phyloP scores from a whole-genome alignment of 2,888 invertebrate genomes.

The Agonopterix alstromeriana region DNA sequence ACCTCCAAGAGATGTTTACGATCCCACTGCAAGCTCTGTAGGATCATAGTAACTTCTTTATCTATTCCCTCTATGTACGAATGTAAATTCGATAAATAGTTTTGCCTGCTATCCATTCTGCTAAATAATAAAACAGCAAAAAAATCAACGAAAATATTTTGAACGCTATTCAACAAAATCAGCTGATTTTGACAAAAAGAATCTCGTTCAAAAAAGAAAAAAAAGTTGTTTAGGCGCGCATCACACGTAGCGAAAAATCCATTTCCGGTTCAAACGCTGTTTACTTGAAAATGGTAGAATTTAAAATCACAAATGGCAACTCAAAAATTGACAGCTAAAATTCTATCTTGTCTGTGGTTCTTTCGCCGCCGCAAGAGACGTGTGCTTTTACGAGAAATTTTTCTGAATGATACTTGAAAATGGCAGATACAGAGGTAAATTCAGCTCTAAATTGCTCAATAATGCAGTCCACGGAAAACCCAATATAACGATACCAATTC shows the following conservation, averaged over 20 bases:
- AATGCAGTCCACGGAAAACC: slow-evolving; percentile 1
- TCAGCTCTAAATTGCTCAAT: slow-evolving; percentile 6
- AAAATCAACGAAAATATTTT: too few species aligned
- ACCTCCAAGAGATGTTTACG: slow-evolving; percentile 44
- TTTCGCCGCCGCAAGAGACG: slow-evolving; percentile 20
- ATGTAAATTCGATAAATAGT: slow-evolving; percentile 36
- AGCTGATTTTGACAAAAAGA: too few species aligned
- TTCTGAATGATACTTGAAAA: slow-evolving; percentile 65
- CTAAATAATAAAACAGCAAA: too few species aligned
- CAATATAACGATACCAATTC: slow-evolving; percentile 16
- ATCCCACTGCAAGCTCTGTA: slow-evolving; percentile 63
- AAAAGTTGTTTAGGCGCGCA: too few species aligned
- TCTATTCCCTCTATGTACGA: slow-evolving; percentile 37
- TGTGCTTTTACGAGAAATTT: slow-evolving; percentile 34
- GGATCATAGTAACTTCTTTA: slow-evolving; percentile 48
- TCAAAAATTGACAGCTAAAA: slow-evolving; percentile 10
- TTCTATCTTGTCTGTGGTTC: slow-evolving; percentile 29
- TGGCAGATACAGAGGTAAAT: slow-evolving; percentile 83
- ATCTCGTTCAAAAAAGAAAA: too few species aligned
- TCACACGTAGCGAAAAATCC: too few species aligned
- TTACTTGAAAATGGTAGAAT: too few species aligned
- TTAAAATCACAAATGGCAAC: background rate
- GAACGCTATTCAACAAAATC: too few species aligned
- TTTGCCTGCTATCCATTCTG: background rate
- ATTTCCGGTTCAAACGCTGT: too few species aligned